Evolutionary conservation across 2,113 vertebrate species (phyloP), one percentile per base, ranked within the genome.

Genomic region (Cacatua alba): DNA sequence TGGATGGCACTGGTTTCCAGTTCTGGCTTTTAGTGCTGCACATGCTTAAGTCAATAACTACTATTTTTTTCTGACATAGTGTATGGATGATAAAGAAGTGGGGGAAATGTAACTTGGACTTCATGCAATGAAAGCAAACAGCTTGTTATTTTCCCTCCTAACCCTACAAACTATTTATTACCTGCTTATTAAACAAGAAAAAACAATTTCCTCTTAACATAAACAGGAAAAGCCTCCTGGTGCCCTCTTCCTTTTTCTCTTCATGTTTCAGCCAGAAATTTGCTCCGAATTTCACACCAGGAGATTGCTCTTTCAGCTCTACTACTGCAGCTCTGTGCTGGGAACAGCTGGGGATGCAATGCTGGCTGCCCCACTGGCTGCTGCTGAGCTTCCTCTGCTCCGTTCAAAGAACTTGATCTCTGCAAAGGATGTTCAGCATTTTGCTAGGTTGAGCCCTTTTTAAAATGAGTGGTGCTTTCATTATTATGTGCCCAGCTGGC

Each of bases 141-240:
- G 44, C 63, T 76, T 67, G 63, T 37, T 53, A 86, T 88, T 86
- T 92, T 82, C 49, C 53, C 64, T 93, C 59, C 51, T 70, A 55
- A 65, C 60, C 80, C 63, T 37, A n/a, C 37, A 53, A 92, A 77
- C 13, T 88, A 57, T 88, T 94, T 88, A 88, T 70, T 90, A 92
- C 37, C 53, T 74, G 21, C 35, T 83, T 70, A 83, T 63, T 80
- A 88, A 64, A 77, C 0, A 3, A 78, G 18, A 82, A 57, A 78
- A 82, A 85, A n/a, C 55, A 48, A 31, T 57, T 82, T n/a, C 53
- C 17, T 90, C 81, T 67, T 55, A 44, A 21, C 2, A 17, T 35
- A 81, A 93, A 74, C 60, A 77, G 76, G 75, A 90, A 96, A 86
- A 77, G 8, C 26, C 63, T 67, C 8, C 33, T 1, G 3, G 37